phyloP scores from a whole-genome alignment of 2,113 vertebrate genomes.

The Corythaixoides concolor region DNA sequence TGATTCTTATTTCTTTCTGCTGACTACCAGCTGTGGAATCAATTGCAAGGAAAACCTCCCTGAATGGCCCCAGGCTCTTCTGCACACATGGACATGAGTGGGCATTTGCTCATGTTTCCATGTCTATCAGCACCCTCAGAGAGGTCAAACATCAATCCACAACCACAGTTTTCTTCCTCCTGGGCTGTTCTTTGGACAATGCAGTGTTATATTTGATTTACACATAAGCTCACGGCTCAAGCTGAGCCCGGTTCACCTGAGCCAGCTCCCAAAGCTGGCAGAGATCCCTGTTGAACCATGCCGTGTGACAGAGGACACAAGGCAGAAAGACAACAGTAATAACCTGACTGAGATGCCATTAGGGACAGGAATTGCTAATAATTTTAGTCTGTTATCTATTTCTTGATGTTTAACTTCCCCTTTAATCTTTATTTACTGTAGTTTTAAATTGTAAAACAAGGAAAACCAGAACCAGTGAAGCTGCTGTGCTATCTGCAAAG shows the following conservation, averaged over 20 bases:
- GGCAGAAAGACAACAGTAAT: neutral
- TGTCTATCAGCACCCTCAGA: neutral
- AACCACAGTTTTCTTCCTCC: accelerated
- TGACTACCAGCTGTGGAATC: neutral
- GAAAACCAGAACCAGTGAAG: neutral
- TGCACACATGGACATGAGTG: accelerated
- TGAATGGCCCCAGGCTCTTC: neutral
- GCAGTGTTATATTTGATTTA: neutral
- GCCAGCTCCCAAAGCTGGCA: neutral
- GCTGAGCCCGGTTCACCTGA: accelerated
- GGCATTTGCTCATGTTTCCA: neutral
- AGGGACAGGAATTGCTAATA: neutral
- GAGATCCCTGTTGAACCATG: neutral
- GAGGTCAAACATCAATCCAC: neutral
- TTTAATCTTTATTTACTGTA: neutral
- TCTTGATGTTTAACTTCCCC: neutral
- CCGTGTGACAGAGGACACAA: accelerated
- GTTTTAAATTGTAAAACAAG: neutral
- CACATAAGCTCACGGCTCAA: accelerated
- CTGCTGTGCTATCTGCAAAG: neutral
- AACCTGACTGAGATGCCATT: neutral
- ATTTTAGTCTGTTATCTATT: neutral
- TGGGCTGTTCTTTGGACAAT: neutral
- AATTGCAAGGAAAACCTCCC: neutral
- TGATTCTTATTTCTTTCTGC: neutral